Evolutionary conservation across 2,113 vertebrate species (phyloP).

Genomic region (Ceyx cyanopectus): DNA sequence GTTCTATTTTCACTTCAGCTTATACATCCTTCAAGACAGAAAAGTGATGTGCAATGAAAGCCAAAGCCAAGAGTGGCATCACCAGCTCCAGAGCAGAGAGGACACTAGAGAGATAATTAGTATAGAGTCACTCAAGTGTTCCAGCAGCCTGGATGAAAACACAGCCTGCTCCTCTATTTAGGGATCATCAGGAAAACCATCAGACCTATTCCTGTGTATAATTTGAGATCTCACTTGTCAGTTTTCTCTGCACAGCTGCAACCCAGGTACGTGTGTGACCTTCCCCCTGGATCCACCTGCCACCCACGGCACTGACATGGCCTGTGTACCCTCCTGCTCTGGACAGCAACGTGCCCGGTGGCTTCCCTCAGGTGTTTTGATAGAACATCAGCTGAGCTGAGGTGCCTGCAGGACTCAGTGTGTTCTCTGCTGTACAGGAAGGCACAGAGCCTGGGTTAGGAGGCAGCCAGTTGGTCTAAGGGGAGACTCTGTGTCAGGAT

Average conservation of each 20-base stretch:
- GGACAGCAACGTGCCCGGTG: background rate
- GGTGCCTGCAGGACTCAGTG: background rate
- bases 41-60: background rate
- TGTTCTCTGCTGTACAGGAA: background rate
- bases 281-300: background rate
- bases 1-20: background rate
- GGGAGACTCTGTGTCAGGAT: background rate
- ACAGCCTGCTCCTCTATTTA: conserved; percentile 26
- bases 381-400: background rate
- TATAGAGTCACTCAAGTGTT: conserved; percentile 48
- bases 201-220: background rate
- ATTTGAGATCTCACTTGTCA: background rate
- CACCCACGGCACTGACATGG: background rate
- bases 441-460: background rate
- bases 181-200: conserved; percentile 47
- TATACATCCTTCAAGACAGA: background rate
- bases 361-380: background rate
- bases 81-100: conserved; percentile 1
- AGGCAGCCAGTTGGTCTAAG: background rate
- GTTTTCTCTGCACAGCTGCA: background rate
- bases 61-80: background rate
- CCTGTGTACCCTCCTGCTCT: background rate
- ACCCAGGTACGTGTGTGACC: background rate
- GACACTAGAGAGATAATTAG: conserved; percentile 30
- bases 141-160: conserved; percentile 12